A percentile compares a stretch with the other conserved stretches of the same genome.
phyloP scores from a whole-genome alignment of 2,113 vertebrate genomes.

The Onychostoma macrolepis region DNA sequence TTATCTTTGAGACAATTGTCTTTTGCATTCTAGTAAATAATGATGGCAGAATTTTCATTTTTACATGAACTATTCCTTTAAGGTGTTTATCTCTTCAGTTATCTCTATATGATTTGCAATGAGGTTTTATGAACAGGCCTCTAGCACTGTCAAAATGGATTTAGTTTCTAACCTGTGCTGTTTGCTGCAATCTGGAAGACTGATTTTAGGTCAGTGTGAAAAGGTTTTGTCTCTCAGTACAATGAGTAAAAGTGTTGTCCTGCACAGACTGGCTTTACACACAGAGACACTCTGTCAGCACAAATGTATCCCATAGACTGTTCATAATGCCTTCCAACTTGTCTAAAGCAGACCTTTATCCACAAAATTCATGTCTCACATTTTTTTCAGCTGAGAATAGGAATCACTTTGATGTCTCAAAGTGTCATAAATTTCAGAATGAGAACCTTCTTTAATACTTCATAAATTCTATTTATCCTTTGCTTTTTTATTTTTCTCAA shows the following conservation, averaged over 20 bases:
- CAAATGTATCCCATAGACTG: conserved; percentile 17
- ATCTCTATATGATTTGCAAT: background rate
- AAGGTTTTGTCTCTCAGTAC: conserved; percentile 7
- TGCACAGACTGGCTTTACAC: conserved; percentile 25
- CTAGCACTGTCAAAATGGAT: background rate
- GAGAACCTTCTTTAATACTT: background rate
- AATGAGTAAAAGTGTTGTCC: conserved; percentile 31
- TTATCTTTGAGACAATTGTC: background rate
- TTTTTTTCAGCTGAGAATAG: background rate
- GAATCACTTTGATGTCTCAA: background rate
- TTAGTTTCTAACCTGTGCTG: background rate
- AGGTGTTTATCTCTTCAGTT: background rate
- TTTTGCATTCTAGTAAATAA: background rate
- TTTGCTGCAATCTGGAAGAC: background rate
- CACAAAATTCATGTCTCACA: background rate
- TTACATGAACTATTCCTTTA: background rate
- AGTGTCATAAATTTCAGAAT: background rate
- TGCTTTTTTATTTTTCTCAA: background rate
- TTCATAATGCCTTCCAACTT: conserved; percentile 1
- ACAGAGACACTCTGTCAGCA: conserved; percentile 35
- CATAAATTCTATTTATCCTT: background rate
- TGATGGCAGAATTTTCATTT: background rate
- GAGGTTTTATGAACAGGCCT: background rate
- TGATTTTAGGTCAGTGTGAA: conserved; percentile 19
- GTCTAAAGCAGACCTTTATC: conserved; percentile 7